Base-by-base conservation (phyloP, 2,113 vertebrate species). In the Nematolebias whitei region DNA sequence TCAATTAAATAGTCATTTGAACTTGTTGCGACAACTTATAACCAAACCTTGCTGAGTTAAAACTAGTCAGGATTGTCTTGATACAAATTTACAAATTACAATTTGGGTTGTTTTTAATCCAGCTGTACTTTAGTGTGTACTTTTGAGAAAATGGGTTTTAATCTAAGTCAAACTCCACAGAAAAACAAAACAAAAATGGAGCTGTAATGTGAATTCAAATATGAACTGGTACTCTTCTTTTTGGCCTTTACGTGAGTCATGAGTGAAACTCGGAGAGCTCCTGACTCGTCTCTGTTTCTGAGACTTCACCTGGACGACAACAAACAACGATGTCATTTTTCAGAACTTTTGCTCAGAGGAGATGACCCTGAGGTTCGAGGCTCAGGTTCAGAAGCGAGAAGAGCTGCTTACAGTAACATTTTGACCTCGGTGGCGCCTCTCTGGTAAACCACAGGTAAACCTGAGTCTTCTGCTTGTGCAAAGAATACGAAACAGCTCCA, bases 171-270 rank as follows among this genome's bases (percentile, higher is more conserved):
- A 3, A 29, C 7, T 29, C 32, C 26, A 29, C 26, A 29, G 26
- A 29, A 29, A 29, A 4, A 29, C 3, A 29, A 4, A 29, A 29
- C n/a, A n/a, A n/a, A n/a, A n/a, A n/a, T n/a, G n/a, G n/a, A n/a
- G n/a, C n/a, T n/a, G n/a, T n/a, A n/a, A n/a, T n/a, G n/a, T n/a
- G n/a, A n/a, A n/a, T n/a, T 43, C 68, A 86, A 88, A 88, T 80
- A 55, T 69, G 82, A 82, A 53, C 19, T 53, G 82, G 71, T 74
- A 63, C 29, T 56, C 58, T 78, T 72, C 67, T 61, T 71, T 80
- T 74, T 87, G 76, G 78, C 77, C 82, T 87, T 90, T 87, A 63
- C 79, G 60, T 69, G 66, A 61, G 62, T 79, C 72, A 79, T 83
- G 82, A 73, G 79, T 84, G 61, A 84, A 84, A 78, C 48, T 58